Percentiles rank a stretch among this genome's conserved stretches.
Evolutionary conservation across 2,888 invertebrate genomes (phyloP).

Genomic region (Erpobdella octoculata): DNA sequence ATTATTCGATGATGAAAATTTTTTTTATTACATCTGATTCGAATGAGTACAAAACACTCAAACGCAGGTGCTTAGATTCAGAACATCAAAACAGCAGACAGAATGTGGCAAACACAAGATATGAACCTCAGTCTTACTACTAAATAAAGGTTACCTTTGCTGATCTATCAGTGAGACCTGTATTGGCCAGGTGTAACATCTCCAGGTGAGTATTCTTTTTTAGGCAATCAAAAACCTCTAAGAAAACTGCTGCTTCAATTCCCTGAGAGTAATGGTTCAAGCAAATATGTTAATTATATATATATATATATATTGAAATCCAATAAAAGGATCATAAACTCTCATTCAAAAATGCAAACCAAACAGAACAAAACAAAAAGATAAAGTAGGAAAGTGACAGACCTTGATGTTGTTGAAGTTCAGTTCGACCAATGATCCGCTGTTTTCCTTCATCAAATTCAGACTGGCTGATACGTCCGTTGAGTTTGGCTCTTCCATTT

Average conservation of each 20-base stretch:
- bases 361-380: not conserved
- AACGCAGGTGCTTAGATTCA: too few relatives aligned
- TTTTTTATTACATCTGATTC: too few relatives aligned
- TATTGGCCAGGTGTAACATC: constrained; percentile 83
- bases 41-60: too few relatives aligned
- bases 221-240: constrained; percentile 76
- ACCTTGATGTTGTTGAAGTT: constrained; percentile 99
- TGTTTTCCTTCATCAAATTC: constrained; percentile 71
- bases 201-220: constrained; percentile 83
- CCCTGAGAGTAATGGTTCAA: constrained; percentile 63
- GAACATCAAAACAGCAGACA: too few relatives aligned
- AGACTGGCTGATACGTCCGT: constrained; percentile 91
- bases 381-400: not conserved
- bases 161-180: constrained; percentile 79
- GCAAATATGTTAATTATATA: too few relatives aligned
- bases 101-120: too few relatives aligned
- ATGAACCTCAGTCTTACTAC: too few relatives aligned
- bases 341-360: not conserved
- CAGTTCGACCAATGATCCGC: constrained; percentile 63
- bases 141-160: constrained; percentile 63
- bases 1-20: too few relatives aligned
- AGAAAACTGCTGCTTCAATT: constrained; percentile 74
- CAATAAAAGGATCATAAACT: too few relatives aligned
- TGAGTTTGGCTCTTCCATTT: constrained; percentile 89
- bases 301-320: too few relatives aligned